Base-by-base conservation (phyloP, 2,113 vertebrate genomes). In the Hippocampus abdominalis region DNA sequence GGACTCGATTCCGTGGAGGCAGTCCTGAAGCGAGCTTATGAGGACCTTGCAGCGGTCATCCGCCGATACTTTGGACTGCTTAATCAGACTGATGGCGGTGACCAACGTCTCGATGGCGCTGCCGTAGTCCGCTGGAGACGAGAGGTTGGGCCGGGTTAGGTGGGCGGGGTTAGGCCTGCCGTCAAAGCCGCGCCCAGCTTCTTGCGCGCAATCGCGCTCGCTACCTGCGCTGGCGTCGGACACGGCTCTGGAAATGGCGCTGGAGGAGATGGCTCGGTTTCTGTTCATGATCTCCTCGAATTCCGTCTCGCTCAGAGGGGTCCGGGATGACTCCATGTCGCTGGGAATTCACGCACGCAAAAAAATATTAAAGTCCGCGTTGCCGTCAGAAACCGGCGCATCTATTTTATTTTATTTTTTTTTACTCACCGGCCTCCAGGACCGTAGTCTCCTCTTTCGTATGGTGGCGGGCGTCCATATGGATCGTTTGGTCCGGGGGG, bases 221-320 rank as follows among this genome's bases (percentile, higher is more conserved):
- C 84, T 88, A 99, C 97, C 97, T 91, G 97, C 97, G 85, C 97
- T 99, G 65, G 97, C 97, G 69, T 99, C 97, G 51, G 96, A 98
- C 73, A 98, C 97, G 29, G 96, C 96, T 91, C 97, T 94, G 0
- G 97, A 99, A 89, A 99, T 99, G 77, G 97, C 97, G 84, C 96
- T 98, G 89, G 96, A 98, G 86, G 97, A 99, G 83, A 99, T 99
- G 2, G 97, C 97, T 78, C 97, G 90, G 88, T 99, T 99, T 76
- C 97, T 93, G 88, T 99, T 98, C 97, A 98, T 98, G 76, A 98
- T 98, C 94, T 99, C 97, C 92, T 99, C 97, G 93, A 99, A 99
- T 88, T 99, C 97, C 40, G 97, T 96, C 92, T 99, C 97, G 72
- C 95, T 98, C 81, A 99, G 81, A 75, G 97, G 96, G 6, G 95